Conservation (phyloP, 2,888 invertebrate species). For the Netelia melanura region DNA sequence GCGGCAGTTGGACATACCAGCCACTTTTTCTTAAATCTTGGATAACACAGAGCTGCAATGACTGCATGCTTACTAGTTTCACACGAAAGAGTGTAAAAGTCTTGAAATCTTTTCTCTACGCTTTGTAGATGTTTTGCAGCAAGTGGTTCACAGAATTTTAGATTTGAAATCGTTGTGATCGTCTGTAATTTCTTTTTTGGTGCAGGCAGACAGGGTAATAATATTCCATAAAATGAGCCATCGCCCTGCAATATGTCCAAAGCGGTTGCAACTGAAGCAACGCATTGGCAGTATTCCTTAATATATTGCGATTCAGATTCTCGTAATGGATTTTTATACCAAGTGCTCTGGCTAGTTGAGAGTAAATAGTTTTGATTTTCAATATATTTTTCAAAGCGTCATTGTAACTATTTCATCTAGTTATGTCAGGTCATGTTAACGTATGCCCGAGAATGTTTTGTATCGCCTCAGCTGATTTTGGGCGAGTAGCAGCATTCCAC, state of each 20-base stretch:
- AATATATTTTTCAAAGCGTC: neutral
- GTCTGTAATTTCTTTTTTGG: neutral
- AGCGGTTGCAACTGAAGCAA: neutral
- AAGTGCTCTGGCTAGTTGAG: no score
- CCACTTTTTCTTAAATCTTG: neutral
- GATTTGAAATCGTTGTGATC: neutral
- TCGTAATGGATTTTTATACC: neutral
- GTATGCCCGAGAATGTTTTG: neutral
- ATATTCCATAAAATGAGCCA: neutral
- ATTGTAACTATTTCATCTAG: neutral
- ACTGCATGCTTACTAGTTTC: neutral
- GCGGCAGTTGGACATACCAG: neutral
- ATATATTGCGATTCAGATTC: neutral
- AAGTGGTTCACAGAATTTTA: neutral
- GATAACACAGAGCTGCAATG: neutral
- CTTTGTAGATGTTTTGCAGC: neutral
- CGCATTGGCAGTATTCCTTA: neutral
- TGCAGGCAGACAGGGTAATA: neutral
- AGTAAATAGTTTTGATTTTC: neutral
- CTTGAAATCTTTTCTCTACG: neutral
- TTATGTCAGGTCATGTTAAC: neutral
- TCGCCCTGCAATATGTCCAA: constrained; percentile 5
- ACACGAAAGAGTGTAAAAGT: neutral
- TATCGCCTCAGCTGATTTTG: neutral
- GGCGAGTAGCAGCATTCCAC: neutral